A percentile compares a stretch with the other conserved stretches of the same genome.
Conservation (phyloP, 2,888 invertebrate species). For the Euproctis similis region DNA sequence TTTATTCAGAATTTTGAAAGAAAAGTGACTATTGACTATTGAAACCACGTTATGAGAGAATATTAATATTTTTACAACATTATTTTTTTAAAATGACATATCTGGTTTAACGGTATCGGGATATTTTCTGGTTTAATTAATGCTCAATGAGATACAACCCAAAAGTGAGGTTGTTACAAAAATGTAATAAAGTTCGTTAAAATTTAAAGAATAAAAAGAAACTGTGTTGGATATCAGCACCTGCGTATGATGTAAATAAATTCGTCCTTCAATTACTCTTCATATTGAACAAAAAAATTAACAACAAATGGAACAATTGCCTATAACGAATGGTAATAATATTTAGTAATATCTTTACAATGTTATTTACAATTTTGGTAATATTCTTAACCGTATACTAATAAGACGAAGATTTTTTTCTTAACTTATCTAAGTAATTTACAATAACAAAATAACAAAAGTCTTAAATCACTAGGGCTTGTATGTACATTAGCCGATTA, state of each 20-base stretch:
- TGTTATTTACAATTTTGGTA: conserved; percentile 74
- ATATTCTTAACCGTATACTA: conserved; percentile 66
- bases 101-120: no score
- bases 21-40: no score
- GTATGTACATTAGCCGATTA: conserved; percentile 51
- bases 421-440: conserved; percentile 49
- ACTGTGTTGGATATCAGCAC: conserved; percentile 18
- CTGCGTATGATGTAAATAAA: conserved; percentile 23
- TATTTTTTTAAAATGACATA: no score
- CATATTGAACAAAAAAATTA: conserved; percentile 68
- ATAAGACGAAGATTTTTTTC: conserved; percentile 58
- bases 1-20: no score
- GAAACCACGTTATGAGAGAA: no score
- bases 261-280: conserved; percentile 35
- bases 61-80: no score
- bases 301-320: conserved; percentile 73
- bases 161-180: not conserved
- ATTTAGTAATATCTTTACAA: conserved; percentile 75
- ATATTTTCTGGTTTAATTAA: no score
- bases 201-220: conserved; percentile 20
- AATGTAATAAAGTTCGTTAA: not conserved
- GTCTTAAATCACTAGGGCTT: conserved; percentile 39
- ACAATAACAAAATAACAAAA: conserved; percentile 68
- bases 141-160: not conserved
- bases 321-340: conserved; percentile 74